A percentile compares a stretch with the other conserved stretches of the same genome.
Evolutionary conservation across 2,888 invertebrate genomes (phyloP).

Genomic region (Pharmacophagus antenor): DNA sequence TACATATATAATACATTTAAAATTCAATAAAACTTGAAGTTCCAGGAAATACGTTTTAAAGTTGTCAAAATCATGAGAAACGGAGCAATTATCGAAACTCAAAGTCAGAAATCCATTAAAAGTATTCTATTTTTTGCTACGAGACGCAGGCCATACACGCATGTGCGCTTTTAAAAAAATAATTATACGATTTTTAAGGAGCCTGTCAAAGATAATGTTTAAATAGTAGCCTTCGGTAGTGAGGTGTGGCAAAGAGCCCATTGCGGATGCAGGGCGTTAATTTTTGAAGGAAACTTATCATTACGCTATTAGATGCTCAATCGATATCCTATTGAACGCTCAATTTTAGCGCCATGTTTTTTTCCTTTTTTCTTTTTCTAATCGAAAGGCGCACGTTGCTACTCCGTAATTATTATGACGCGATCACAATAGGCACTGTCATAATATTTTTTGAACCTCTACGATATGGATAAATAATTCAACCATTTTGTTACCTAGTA

Average conservation of each 20-base stretch:
- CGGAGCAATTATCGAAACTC: conserved; percentile 55
- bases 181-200: conserved; percentile 74
- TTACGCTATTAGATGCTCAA: conserved; percentile 75
- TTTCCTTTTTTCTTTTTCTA: conserved; percentile 42
- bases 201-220: conserved; percentile 77
- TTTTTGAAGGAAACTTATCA: conserved; percentile 68
- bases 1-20: background rate
- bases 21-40: conserved; percentile 18
- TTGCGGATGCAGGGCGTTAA: conserved; percentile 67
- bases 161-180: conserved; percentile 61
- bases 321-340: conserved; percentile 73
- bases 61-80: conserved; percentile 40
- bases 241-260: conserved; percentile 55
- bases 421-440: conserved; percentile 58
- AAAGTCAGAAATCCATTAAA: conserved; percentile 67
- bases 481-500: background rate
- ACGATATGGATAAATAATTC: conserved; percentile 12
- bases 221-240: conserved; percentile 68
- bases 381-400: conserved; percentile 49
- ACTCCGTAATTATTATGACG: conserved; percentile 63
- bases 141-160: conserved; percentile 55
- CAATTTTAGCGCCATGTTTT: conserved; percentile 52
- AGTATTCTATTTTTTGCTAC: conserved; percentile 51
- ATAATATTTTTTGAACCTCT: conserved; percentile 56
- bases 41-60: conserved; percentile 39